These are phyloP conservation scores for Zoanthus sansibaricus DNA, from an alignment of 92 coral and sea anemone genomes.

Conservation along the genomic window DNA sequence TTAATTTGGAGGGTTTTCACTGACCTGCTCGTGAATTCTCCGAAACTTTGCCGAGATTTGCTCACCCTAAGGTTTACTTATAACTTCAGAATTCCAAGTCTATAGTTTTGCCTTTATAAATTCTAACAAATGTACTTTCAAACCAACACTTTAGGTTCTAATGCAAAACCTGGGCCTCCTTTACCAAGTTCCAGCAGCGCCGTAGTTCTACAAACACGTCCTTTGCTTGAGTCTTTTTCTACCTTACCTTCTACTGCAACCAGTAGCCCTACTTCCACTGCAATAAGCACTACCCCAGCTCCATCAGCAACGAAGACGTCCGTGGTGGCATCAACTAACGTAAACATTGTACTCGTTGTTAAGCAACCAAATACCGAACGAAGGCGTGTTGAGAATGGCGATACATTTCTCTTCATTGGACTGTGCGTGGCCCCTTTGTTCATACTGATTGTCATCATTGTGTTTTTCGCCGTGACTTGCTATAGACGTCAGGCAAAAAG, in stretches of 20 bases:
- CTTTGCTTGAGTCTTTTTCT: not conserved
- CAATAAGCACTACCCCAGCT: not conserved
- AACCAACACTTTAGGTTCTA: not conserved
- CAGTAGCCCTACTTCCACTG: not conserved
- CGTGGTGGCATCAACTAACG: not conserved
- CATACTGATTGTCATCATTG: not conserved
- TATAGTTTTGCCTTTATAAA: no score
- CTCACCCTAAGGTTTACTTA: no score
- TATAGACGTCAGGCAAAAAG: constrained; percentile 14
- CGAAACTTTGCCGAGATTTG: no score
- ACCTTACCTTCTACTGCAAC: not conserved
- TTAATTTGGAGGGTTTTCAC: no score
- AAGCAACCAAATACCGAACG: not conserved
- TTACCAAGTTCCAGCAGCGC: constrained; percentile 6
- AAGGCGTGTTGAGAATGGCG: not conserved
- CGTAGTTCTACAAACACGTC: not conserved
- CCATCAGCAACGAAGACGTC: not conserved
- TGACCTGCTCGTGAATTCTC: no score
- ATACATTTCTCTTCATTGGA: constrained; percentile 3
- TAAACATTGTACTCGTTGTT: not conserved
- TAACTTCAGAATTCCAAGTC: no score
- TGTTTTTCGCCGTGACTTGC: not conserved
- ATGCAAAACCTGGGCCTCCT: not conserved
- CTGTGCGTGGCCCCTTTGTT: constrained; percentile 26
- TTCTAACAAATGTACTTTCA: not conserved